Evolutionary conservation across 2,797 vertebrate species (phyloP).

Genomic region (Enteromius thamalakanensis): DNA sequence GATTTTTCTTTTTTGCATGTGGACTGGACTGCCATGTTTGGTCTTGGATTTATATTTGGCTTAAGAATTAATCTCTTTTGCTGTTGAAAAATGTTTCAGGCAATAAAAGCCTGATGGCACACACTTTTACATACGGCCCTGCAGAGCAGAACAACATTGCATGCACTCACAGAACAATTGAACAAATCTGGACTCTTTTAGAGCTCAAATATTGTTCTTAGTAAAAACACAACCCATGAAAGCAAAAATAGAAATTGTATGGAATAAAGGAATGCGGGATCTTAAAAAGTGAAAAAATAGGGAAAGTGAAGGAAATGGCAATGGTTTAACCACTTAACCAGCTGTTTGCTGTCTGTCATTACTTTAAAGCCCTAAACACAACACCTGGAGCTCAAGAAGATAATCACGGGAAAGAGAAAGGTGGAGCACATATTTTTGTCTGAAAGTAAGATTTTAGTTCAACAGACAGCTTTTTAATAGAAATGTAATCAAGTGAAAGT

Average conservation of each 20-base stretch:
- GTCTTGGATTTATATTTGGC: slow-evolving; percentile 27
- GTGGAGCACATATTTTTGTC: background rate
- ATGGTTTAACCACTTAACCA: slow-evolving; percentile 31
- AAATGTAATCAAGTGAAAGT: background rate
- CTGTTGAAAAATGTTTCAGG: slow-evolving; percentile 8
- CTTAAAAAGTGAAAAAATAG: slow-evolving; percentile 23
- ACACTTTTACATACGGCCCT: background rate
- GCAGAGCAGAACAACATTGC: slow-evolving; percentile 16
- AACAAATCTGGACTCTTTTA: slow-evolving; percentile 15
- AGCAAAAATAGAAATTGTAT: background rate
- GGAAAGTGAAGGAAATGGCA: slow-evolving; percentile 30
- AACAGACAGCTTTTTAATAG: background rate
- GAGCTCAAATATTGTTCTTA: background rate
- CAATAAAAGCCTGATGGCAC: slow-evolving; percentile 15
- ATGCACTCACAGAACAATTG: background rate
- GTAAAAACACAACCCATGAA: background rate
- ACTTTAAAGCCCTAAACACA: slow-evolving; percentile 31
- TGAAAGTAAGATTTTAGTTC: slow-evolving; percentile 4
- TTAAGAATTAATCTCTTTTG: slow-evolving; percentile 19
- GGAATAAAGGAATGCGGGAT: background rate
- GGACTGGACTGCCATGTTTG: slow-evolving; percentile 20
- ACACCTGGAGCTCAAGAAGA: slow-evolving; percentile 39
- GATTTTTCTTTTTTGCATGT: slow-evolving; percentile 25
- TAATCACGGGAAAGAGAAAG: slow-evolving; percentile 27
- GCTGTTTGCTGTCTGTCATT: slow-evolving; percentile 38